Conservation (phyloP, 2,888 invertebrate genomes). For the Coenonympha glycerion region DNA sequence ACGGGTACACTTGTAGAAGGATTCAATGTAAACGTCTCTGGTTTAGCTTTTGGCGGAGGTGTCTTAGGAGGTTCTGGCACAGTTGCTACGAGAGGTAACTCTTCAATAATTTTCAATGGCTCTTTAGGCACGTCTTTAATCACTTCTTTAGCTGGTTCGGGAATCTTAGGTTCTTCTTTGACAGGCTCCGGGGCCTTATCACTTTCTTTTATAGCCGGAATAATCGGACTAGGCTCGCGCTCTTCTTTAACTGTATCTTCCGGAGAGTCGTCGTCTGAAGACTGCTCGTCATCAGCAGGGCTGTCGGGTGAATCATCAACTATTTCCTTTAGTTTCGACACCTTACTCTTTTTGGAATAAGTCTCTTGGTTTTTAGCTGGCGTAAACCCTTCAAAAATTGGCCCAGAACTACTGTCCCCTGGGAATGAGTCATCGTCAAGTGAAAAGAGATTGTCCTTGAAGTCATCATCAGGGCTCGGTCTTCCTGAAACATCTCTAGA, state of each 20-base stretch:
- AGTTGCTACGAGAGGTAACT: slow-evolving; percentile 30
- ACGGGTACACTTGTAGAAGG: slow-evolving; percentile 17
- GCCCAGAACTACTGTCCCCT: slow-evolving; percentile 69
- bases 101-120: slow-evolving; percentile 35
- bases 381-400: slow-evolving; percentile 74
- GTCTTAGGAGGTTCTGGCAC: slow-evolving; percentile 51
- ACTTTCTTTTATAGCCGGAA: slow-evolving; percentile 35
- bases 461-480: slow-evolving; percentile 79
- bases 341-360: slow-evolving; percentile 71
- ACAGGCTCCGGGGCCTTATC: slow-evolving; percentile 39
- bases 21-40: slow-evolving; percentile 17
- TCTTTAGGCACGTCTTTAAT: slow-evolving; percentile 36
- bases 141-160: slow-evolving; percentile 34
- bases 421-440: slow-evolving; percentile 78
- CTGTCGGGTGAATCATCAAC: slow-evolving; percentile 71
- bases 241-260: slow-evolving; percentile 47
- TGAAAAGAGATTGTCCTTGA: slow-evolving; percentile 77
- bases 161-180: slow-evolving; percentile 43
- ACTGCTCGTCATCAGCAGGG: slow-evolving; percentile 71
- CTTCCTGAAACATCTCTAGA: slow-evolving; percentile 76
- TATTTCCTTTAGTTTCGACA: slow-evolving; percentile 61
- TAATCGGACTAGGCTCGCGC: slow-evolving; percentile 40
- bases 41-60: slow-evolving; percentile 41
- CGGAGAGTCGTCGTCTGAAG: slow-evolving; percentile 63
- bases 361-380: slow-evolving; percentile 75